Evolutionary conservation across 2,888 invertebrate species (phyloP).

Genomic region (Gibbula magus): DNA sequence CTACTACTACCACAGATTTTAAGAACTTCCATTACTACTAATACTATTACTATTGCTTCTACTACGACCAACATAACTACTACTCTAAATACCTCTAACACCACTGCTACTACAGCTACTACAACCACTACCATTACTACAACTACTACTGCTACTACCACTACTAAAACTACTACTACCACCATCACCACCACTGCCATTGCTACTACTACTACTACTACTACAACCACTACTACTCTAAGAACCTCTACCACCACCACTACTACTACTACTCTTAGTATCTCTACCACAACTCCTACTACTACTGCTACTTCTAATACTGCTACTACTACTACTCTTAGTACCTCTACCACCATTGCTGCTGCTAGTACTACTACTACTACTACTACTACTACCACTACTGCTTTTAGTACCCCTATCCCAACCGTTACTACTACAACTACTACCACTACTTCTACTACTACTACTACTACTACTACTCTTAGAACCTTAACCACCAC

Average conservation of each 20-base stretch:
- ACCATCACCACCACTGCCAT: not conserved
- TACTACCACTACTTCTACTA: no score
- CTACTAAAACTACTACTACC: constrained; percentile 3
- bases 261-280: not conserved
- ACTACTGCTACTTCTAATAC: not conserved
- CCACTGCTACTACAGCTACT: constrained; percentile 12
- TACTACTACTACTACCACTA: not conserved
- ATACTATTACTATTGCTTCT: not conserved
- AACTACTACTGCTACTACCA: constrained; percentile 11
- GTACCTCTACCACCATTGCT: not conserved
- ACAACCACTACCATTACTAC: constrained; percentile 8
- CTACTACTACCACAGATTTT: not conserved
- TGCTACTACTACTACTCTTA: constrained; percentile 7
- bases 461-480: no score
- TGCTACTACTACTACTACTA: constrained; percentile 15
- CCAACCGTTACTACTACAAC: no score
- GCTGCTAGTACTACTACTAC: not conserved
- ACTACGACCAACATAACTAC: no score
- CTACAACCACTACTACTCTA: not conserved
- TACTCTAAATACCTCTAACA: not conserved
- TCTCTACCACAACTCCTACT: not conserved
- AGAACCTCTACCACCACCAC: not conserved
- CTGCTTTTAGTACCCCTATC: not conserved
- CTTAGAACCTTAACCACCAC: no score
- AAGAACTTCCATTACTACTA: not conserved